Percentiles rank a stretch among this genome's conserved stretches.
Conservation (phyloP, 2,888 invertebrate genomes). For the Andrena trimmerana region DNA sequence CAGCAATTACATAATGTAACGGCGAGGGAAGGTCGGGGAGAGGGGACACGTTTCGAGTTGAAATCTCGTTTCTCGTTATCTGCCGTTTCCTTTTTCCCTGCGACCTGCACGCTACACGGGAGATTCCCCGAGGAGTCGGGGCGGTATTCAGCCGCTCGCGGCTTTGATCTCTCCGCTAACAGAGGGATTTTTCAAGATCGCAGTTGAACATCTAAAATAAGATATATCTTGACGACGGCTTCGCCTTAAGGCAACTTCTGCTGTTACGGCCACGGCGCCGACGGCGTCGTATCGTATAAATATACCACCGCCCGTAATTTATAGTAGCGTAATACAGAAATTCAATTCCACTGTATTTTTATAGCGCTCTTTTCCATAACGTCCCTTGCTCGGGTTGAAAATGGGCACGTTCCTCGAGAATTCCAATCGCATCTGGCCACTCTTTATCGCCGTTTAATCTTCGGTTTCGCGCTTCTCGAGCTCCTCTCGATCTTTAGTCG, state of each 20-base stretch:
- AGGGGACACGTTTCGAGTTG: background rate
- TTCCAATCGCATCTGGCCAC: background rate
- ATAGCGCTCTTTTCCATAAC: background rate
- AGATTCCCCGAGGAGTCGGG: slow-evolving; percentile 7
- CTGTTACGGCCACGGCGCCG: slow-evolving; percentile 18
- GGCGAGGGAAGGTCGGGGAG: background rate
- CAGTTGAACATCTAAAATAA: slow-evolving; percentile 43
- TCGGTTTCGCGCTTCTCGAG: background rate
- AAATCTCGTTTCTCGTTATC: slow-evolving; percentile 8
- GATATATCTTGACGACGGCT: slow-evolving; percentile 21
- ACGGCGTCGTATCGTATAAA: slow-evolving; percentile 22
- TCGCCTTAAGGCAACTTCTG: slow-evolving; percentile 12
- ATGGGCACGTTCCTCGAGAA: too few species aligned
- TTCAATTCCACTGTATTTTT: background rate
- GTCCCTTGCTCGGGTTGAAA: background rate
- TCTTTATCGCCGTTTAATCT: background rate
- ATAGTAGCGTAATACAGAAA: slow-evolving; percentile 20
- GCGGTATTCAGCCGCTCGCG: slow-evolving; percentile 3
- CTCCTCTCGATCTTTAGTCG: slow-evolving; percentile 3
- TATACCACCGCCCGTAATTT: slow-evolving; percentile 32
- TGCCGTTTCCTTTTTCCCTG: background rate
- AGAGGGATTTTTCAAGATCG: slow-evolving; percentile 31
- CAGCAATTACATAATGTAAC: slow-evolving; percentile 9
- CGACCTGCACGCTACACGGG: background rate
- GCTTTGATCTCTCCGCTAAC: slow-evolving; percentile 35